Evolutionary conservation across 2,113 vertebrate genomes (phyloP), one percentile per base, ranked within the genome.

Genomic region (Progne subis): DNA sequence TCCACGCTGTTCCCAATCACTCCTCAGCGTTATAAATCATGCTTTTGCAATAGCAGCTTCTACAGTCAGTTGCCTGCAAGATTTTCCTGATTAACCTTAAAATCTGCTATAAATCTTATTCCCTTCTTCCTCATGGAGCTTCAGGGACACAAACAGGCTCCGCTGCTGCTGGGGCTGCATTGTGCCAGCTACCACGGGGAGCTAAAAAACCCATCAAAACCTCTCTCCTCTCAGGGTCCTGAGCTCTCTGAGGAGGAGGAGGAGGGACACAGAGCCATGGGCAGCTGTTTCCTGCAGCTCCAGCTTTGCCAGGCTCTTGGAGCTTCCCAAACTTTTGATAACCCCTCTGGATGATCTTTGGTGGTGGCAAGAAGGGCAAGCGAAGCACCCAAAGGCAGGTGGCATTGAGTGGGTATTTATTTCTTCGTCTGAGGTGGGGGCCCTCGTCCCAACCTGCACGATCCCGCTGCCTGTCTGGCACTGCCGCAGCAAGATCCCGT

Each of bases 61-160:
- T 92, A 69, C 81, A 95, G 57, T 90, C 90, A 94, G 93, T 87
- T 95, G 96, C 93, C 94, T 94, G 87, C 72, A 95, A 95, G 90
- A 95, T 96, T 95, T 95, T 92, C 77, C 91, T 97, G 94, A 95
- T 96, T 94, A 95, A 94, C 94, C 96, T 95, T 94, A 96, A 94
- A 95, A 95, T 95, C 86, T 31, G 75, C 94, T 23, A 77, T 95
- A 96, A 95, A 96, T 97, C 93, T 92, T 91, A 5, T 55, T 95
- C 67, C 77, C 20, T 26, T 50, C 12, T 90, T 49, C 23, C 65
- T 84, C 4, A 0, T 1, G 18, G 84, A 85, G 34, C 50, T 37
- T 4, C 3, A 2, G 55, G 78, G 46, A 57, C 29, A 55, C 86
- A 90, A 96, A 82, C 43, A 23, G 59, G 44, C 41, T 65, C 37